Conservation (phyloP, 2,797 vertebrate species). For the Phoeniculus purpureus region DNA sequence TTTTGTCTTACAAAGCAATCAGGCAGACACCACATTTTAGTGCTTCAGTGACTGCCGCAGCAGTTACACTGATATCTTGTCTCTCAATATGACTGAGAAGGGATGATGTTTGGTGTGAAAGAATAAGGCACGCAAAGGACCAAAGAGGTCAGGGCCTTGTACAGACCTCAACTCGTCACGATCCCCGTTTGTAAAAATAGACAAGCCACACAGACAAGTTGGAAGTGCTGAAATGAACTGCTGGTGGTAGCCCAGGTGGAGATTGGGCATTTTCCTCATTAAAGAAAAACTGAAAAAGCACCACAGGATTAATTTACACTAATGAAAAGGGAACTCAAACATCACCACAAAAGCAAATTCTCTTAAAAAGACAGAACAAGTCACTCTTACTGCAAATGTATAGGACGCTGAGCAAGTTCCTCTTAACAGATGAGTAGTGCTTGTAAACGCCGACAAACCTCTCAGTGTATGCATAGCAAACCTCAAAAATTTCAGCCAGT, state of each 20-base stretch:
- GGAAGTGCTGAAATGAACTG: background rate
- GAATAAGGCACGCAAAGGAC: background rate
- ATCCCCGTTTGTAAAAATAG: background rate
- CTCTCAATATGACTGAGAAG: background rate
- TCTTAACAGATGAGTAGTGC: background rate
- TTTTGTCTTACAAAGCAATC: background rate
- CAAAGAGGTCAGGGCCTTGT: background rate
- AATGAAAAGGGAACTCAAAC: background rate
- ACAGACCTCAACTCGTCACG: accelerated
- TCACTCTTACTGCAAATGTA: background rate
- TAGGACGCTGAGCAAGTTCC: background rate
- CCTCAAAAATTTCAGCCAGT: constrained; percentile 37
- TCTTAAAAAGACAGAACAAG: background rate
- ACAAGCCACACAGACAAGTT: background rate
- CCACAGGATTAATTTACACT: background rate
- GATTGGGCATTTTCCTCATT: background rate
- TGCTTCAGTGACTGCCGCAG: background rate
- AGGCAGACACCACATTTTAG: background rate
- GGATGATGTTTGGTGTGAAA: background rate
- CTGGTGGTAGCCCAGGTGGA: background rate
- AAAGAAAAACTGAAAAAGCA: background rate
- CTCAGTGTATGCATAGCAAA: background rate
- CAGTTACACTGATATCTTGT: background rate
- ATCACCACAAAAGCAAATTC: background rate
- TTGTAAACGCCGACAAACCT: background rate